Evolutionary conservation across 2,797 vertebrate species (phyloP).

Genomic region (Labeo calbasu): DNA sequence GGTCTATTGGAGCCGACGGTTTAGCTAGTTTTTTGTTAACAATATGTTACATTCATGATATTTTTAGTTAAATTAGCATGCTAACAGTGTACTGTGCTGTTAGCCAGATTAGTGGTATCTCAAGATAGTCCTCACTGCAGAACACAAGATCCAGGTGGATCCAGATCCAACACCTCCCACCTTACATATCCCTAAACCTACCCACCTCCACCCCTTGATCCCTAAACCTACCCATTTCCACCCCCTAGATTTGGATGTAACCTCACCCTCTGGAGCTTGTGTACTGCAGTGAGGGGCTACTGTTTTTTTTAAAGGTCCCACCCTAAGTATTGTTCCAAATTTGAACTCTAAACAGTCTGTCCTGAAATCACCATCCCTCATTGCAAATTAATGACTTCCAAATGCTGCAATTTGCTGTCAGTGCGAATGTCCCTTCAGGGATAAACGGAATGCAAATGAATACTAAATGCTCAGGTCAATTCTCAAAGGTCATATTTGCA

Average conservation of each 20-base stretch:
- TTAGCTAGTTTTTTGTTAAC: constrained; percentile 1
- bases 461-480: neutral
- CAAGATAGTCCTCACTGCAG: too few relatives aligned
- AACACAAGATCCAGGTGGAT: too few relatives aligned
- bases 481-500: constrained; percentile 20
- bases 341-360: constrained; percentile 12
- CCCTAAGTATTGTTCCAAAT: neutral
- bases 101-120: neutral
- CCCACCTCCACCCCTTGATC: too few relatives aligned
- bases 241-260: too few relatives aligned
- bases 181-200: too few relatives aligned
- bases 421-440: constrained; percentile 5
- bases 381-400: constrained; percentile 13
- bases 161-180: too few relatives aligned
- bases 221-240: too few relatives aligned
- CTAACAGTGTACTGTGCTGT: neutral
- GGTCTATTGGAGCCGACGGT: too few relatives aligned
- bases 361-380: constrained; percentile 4
- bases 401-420: constrained; percentile 13
- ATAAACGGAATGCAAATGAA: neutral
- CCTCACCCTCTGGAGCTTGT: too few relatives aligned
- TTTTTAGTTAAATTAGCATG: neutral
- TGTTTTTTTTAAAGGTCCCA: neutral
- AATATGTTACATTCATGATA: neutral
- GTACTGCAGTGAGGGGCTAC: too few relatives aligned